Evolutionary conservation across 2,888 invertebrate genomes (phyloP).

Genomic region (Chorisops tibialis): DNA sequence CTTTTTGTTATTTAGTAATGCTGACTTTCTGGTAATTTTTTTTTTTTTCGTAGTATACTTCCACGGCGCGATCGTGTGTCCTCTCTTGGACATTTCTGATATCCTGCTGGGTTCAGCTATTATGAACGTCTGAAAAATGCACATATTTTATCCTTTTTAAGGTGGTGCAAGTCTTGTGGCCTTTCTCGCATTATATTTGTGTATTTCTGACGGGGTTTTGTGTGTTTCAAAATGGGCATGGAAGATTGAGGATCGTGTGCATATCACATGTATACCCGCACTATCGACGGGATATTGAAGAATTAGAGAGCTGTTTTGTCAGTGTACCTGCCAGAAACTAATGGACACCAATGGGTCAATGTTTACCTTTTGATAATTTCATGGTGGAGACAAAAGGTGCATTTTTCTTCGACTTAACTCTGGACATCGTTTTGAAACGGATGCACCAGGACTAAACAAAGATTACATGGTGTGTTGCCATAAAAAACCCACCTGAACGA

Average conservation of each 20-base stretch:
- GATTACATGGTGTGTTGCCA: slow-evolving; percentile 8
- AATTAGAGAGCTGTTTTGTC: slow-evolving; percentile 22
- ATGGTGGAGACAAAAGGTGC: slow-evolving; percentile 28
- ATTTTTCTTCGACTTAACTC: slow-evolving; percentile 4
- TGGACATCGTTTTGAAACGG: slow-evolving; percentile 12
- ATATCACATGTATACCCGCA: not conserved
- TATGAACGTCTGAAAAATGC: not conserved
- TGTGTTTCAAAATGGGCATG: not conserved
- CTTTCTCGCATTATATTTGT: slow-evolving; percentile 6
- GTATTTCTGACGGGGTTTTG: not conserved
- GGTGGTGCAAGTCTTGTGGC: slow-evolving; percentile 20
- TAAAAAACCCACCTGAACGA: not conserved
- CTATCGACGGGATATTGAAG: slow-evolving; percentile 19
- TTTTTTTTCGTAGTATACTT: not conserved
- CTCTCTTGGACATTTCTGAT: slow-evolving; percentile 17
- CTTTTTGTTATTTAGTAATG: not conserved
- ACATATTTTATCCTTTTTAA: slow-evolving; percentile 17
- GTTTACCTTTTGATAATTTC: slow-evolving; percentile 27
- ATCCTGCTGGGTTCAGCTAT: slow-evolving; percentile 26
- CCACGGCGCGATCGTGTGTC: not conserved
- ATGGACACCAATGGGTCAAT: slow-evolving; percentile 12
- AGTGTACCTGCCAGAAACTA: slow-evolving; percentile 18
- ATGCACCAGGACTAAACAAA: not conserved
- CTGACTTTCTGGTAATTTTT: not conserved
- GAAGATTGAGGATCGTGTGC: too few relatives aligned